These are phyloP conservation scores for Dipus sagitta DNA, from an alignment of 2,797 vertebrate genomes.

Conservation along the genomic window DNA sequence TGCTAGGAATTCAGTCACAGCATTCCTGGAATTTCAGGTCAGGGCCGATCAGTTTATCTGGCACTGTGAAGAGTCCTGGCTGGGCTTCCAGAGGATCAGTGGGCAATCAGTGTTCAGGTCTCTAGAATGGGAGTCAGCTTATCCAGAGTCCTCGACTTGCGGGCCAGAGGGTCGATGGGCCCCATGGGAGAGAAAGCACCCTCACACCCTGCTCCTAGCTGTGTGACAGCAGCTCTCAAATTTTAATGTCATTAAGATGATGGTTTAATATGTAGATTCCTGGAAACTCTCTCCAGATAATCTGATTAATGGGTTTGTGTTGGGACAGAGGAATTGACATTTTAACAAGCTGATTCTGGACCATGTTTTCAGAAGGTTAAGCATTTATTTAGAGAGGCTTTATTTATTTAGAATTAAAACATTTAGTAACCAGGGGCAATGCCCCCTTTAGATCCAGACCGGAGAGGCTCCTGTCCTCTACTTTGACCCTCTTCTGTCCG, in stretches of 20 bases:
- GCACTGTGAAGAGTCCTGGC: background rate
- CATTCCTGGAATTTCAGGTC: slow-evolving; percentile 62
- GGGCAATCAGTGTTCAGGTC: background rate
- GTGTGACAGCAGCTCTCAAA: slow-evolving; percentile 9
- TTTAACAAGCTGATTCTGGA: slow-evolving; percentile 30
- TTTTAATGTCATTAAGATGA: slow-evolving; percentile 25
- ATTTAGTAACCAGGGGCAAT: background rate
- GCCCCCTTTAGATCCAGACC: background rate
- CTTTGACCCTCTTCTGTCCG: background rate
- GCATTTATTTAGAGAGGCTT: background rate
- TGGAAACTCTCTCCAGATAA: background rate
- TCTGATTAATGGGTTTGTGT: slow-evolving; percentile 44
- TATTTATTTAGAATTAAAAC: slow-evolving; percentile 31
- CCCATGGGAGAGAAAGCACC: background rate
- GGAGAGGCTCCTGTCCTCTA: background rate
- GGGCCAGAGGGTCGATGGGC: background rate
- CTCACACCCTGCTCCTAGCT: background rate
- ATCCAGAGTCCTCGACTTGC: background rate
- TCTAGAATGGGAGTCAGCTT: background rate
- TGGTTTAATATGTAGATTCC: slow-evolving; percentile 47
- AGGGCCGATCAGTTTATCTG: background rate
- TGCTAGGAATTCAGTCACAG: slow-evolving; percentile 63
- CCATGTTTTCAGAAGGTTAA: slow-evolving; percentile 35
- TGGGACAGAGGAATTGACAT: slow-evolving; percentile 8
- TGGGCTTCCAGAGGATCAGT: background rate